Base-by-base conservation (phyloP, 2,888 invertebrate species). In the Adineta ricciae region DNA sequence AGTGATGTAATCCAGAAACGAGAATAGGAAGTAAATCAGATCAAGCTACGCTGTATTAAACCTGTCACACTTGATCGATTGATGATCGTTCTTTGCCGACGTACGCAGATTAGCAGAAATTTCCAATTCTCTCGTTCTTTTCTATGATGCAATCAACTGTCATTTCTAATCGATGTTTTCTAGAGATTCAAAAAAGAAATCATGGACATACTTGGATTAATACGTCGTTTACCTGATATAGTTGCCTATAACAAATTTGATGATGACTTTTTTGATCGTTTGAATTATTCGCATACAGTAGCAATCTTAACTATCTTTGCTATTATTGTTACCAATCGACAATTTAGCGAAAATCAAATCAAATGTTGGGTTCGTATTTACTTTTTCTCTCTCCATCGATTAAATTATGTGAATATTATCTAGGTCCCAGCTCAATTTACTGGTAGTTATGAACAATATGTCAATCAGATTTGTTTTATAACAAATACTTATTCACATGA, bases 271-370 rank as follows among this genome's bases (percentile, higher is more conserved):
- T 56, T 50, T 54, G 86, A 86, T 84, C 84, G 86, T 27, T 82
- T 86, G 27, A 86, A 84, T 41, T 86, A 86, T 49, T 82, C 84
- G 38, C 84, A 86, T 72, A 86, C 86, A 50, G 86, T 86, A 38
- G 86, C 84, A 50, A 84, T 86, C 78, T 83, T 86, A 84, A 82
- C 54, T 41, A 52, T 86, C 32, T 86, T 86, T 50, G 86, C 86
- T 38, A 86, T 86, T 56, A 86, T 86, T 72, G 86, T 86, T 50
- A 86, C 86, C 1, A 86, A 86, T 86, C 52, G 84, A 83, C 86
- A 86, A 84, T 86, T 86, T 27, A 84, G 86, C 64, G 84, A 78
- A 9, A 86, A 86, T 56, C 86, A 86, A 84, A 86, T 86, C 9
- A 84, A 86, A 84, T 86, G 86, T 83, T 86, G 86, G 86, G 78